phyloP scores from a whole-genome alignment of 2,797 vertebrate genomes.

The Gymnoscopelus microlampas region DNA sequence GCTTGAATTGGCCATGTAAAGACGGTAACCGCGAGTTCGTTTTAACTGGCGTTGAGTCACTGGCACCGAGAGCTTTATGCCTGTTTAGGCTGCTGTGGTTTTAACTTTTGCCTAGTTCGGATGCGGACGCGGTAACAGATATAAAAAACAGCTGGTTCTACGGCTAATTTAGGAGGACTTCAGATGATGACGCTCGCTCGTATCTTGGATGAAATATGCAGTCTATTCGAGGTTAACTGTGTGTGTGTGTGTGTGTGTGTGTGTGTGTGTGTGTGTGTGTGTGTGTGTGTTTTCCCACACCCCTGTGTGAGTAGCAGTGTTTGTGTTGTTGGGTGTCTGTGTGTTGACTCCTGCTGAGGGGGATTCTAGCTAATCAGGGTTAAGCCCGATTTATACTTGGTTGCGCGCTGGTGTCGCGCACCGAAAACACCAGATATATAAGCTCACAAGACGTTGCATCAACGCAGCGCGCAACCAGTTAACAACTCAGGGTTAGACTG shows the following conservation, averaged over 20 bases:
- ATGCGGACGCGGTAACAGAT: constrained; percentile 6
- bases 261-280: background rate
- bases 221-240: constrained; percentile 12
- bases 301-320: background rate
- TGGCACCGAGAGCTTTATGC: constrained; percentile 6
- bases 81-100: constrained; percentile 29
- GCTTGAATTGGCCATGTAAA: no score
- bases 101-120: background rate
- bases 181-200: background rate
- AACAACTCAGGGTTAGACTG: constrained; percentile 32
- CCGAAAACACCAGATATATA: no score
- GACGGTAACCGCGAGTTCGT: constrained; percentile 20
- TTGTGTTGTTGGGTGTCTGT: constrained; percentile 26
- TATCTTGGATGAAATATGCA: constrained; percentile 25
- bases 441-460: no score
- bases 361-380: constrained; percentile 51
- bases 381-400: no score
- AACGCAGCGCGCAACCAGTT: no score
- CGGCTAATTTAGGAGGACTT: constrained; percentile 16
- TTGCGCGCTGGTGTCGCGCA: no score
- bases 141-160: background rate
- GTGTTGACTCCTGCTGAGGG: constrained; percentile 27
- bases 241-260: background rate
- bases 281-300: background rate
- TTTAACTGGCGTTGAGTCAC: background rate